A percentile compares a stretch with the other conserved stretches of the same genome.
Evolutionary conservation across 2,113 vertebrate species (phyloP).

Genomic region (Mystacornis crossleyi): DNA sequence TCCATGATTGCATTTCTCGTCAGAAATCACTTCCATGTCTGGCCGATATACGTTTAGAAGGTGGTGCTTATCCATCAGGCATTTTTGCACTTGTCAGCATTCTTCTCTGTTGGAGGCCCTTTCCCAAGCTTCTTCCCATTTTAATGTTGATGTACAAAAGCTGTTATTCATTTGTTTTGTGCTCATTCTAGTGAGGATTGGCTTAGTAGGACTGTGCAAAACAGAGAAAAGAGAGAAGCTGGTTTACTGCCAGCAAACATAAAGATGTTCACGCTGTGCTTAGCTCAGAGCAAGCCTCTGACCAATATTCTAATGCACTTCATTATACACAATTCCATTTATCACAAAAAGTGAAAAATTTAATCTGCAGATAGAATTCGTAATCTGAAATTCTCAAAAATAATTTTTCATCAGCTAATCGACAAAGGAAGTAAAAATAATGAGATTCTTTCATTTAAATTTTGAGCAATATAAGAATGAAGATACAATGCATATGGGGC

Average conservation of each 20-base stretch:
- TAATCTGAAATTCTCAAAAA: not conserved
- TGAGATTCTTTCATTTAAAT: not conserved
- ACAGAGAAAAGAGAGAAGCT: conserved; percentile 33
- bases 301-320: conserved; percentile 14
- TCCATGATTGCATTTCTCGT: conserved; percentile 65
- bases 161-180: conserved; percentile 80
- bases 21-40: conserved; percentile 63
- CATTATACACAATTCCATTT: conserved; percentile 12
- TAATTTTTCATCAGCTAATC: not conserved
- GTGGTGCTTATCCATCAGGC: conserved; percentile 57
- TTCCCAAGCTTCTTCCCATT: conserved; percentile 68
- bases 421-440: not conserved
- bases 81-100: conserved; percentile 19
- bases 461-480: not conserved
- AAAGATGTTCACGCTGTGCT: not conserved
- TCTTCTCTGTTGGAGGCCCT: conserved; percentile 52
- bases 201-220: conserved; percentile 81
- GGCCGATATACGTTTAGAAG: conserved; percentile 66
- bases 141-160: conserved; percentile 84
- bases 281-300: not conserved
- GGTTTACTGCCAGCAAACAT: conserved; percentile 24
- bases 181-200: conserved; percentile 86
- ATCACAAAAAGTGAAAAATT: not conserved
- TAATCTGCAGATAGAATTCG: not conserved
- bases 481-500: not conserved